Percentiles rank a stretch among this genome's conserved stretches.
These are phyloP conservation scores for Muscicapa striata DNA, from an alignment of 2,797 vertebrate genomes.

Conservation along the genomic window DNA sequence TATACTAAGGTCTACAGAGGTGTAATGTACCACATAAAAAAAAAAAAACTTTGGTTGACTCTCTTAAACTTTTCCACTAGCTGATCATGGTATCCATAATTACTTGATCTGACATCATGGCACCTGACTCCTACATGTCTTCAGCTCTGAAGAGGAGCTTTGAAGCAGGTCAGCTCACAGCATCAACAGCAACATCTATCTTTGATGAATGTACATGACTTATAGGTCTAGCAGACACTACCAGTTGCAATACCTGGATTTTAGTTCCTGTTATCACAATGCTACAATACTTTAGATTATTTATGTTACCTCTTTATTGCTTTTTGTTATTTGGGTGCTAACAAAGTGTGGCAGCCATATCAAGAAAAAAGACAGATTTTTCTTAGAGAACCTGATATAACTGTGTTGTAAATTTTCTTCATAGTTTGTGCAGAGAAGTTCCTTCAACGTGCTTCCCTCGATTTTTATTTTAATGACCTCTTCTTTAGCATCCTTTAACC, in stretches of 20 bases:
- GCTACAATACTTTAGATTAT: not conserved
- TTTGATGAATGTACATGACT: not conserved
- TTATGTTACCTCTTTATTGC: not conserved
- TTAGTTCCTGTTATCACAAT: not conserved
- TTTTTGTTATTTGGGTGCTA: not conserved
- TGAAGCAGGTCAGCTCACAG: not conserved
- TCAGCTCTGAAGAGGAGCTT: not conserved
- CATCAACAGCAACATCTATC: not conserved
- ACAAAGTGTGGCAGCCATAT: not conserved
- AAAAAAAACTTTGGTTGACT: not conserved
- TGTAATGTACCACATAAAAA: not conserved
- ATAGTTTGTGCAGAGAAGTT: not conserved
- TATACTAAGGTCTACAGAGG: not conserved
- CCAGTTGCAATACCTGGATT: not conserved
- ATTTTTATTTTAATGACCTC: not conserved
- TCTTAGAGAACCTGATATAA: not conserved
- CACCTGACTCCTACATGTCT: not conserved
- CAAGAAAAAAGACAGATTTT: not conserved
- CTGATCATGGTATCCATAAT: not conserved
- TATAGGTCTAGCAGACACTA: not conserved
- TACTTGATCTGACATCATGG: not conserved
- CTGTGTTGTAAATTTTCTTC: not conserved
- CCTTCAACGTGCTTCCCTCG: fast-evolving
- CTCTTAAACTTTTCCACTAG: not conserved
- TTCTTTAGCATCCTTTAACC: not conserved